phyloP scores from a whole-genome alignment of 2,797 vertebrate genomes.

The Acanthornis magna region DNA sequence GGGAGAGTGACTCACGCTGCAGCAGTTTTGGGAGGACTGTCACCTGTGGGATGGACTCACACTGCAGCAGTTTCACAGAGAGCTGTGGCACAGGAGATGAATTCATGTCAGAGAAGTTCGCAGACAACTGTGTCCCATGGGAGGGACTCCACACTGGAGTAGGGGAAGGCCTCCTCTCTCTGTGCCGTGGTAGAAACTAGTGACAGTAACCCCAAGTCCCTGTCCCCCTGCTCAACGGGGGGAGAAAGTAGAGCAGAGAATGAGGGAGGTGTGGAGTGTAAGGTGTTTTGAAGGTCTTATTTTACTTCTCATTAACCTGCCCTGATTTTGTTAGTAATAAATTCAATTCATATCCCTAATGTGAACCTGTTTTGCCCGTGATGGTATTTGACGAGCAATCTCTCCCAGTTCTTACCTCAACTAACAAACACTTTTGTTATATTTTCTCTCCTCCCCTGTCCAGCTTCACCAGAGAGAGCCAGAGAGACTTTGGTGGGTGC shows the following conservation, averaged over 20 bases:
- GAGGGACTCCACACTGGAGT: too few relatives aligned
- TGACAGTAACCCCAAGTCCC: too few relatives aligned
- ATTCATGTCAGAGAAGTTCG: neutral
- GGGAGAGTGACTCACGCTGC: neutral
- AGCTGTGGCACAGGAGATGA: neutral
- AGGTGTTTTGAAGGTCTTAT: neutral
- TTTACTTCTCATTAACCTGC: neutral
- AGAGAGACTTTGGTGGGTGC: neutral
- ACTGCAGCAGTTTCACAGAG: fast-evolving
- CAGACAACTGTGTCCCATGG: neutral
- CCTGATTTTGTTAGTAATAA: neutral
- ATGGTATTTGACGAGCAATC: neutral
- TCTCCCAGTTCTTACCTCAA: neutral
- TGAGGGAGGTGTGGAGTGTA: neutral
- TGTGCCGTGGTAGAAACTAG: neutral
- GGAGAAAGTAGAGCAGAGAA: neutral
- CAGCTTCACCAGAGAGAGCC: neutral
- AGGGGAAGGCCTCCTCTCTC: neutral
- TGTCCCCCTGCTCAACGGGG: fast-evolving
- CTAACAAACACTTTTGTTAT: neutral
- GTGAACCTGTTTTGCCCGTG: neutral
- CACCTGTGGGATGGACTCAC: too few relatives aligned
- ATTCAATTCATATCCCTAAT: neutral
- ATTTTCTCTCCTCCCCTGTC: neutral
- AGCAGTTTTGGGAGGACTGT: neutral